Base-by-base conservation (phyloP, 2,888 invertebrate genomes). In the Malthinus seriepunctatus region DNA sequence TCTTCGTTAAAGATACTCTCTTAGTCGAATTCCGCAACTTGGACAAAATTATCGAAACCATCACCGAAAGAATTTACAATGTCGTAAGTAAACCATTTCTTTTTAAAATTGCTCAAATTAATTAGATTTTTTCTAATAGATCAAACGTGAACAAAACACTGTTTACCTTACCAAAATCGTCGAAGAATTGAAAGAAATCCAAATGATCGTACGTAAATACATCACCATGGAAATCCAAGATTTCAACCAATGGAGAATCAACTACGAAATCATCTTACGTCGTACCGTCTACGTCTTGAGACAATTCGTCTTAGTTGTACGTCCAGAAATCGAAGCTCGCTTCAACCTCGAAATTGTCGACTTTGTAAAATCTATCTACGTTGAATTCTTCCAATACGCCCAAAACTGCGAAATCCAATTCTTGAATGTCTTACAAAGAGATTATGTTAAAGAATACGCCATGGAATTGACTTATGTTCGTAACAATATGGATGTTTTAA, bases 1-100 rank as follows among this genome's bases (percentile, higher is more conserved):
- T 50, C 8, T 32, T 59, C 23, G 32, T 46, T 1, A 46, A 35
- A 32, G 14, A 59, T 32, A 39, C 38, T 7, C 50, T 59, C 31
- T 35, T 23, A 1, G 12, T 54, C 14, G 54, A 59, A 50, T 42
- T 46, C 32, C 59, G 49, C 39, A 44, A 59, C 49, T 23, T 59
- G 33, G 45, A 38, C 8, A 35, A 53, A 12, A 7, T 59, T 9
- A 33, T 59, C 12, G 23, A 48, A 4, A 39, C 45, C 54, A 54
- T 59, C 32, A 15, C 53, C 34, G 46, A 50, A 11, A 39, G 45
- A 23, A 47, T 53, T 12, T 53, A 58, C 32, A 15, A 42, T 7
- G 51, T 32, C 37, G n/a, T 35, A 11, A 35, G 37, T 11, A 10
- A 35, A 2, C 37, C 37, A 23, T 23, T 23, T 23, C 3, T 23